Evolutionary conservation across 2,888 invertebrate genomes (phyloP), one percentile per base, ranked within the genome.

Genomic region (Torymus auratus): DNA sequence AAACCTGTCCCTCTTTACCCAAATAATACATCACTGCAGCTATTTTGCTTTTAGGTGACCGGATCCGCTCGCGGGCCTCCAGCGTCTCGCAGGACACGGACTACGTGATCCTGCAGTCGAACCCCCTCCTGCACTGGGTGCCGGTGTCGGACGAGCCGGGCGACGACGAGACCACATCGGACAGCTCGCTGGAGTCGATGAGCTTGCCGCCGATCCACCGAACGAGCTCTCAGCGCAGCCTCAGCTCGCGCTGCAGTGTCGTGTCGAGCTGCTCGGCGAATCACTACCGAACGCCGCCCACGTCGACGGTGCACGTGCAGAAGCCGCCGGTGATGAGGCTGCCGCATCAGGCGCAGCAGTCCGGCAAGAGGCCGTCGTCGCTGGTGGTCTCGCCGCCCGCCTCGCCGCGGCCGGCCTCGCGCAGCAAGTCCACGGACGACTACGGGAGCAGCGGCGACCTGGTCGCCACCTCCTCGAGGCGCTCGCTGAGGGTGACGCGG

Each of bases 31-130:
- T 28, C 50, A 77, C 62, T 73, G 53, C 28, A 69, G 70, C 52
- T 1, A 20, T 77, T 86, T 84, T 58, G 78, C 83, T 87, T 86
- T 28, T 83, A 87, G 87, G 87, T 83, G 87, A 86, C 80, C 90
- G 91, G 60, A 89, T 90, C 69, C 89, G 91, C 78, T 91, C 91
- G 1, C 78, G 85, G n/a, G 80, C 85, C 0, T 85, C 86, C 2
- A 85, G 85, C 69, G 50, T 85, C 4, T 89, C 91, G 20, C 85
- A 91, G 68, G 93, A 93, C 84, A 93, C 93, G 41, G 93, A 93
- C 85, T 93, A 92, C 85, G 92, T 93, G 78, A 87, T 93, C 67
- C 91, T 93, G 75, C 93, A 93, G 87, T 90, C 93, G 2, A 93
- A 92, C 67, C 93, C 93, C 14, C 87, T 92, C 62, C 86, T 88